These are phyloP conservation scores for Drosophila sp. DNA, from an alignment of 1,140 invertebrate genomes.

Conservation along the genomic window DNA sequence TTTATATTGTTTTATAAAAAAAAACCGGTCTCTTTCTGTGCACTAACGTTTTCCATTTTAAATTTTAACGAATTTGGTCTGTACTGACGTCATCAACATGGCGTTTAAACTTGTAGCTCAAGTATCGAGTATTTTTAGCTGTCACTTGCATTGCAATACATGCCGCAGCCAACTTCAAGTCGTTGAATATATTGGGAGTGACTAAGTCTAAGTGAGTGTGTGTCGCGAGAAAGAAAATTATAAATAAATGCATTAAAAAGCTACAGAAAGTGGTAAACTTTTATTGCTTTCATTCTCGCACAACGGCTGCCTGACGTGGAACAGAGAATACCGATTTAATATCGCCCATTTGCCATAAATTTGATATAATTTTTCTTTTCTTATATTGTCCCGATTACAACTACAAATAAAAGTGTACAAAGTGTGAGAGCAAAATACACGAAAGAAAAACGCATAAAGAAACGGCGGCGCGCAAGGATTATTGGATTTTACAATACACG, in stretches of 20 bases:
- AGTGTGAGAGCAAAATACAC: slow-evolving; percentile 73
- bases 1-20: slow-evolving; percentile 50
- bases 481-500: slow-evolving; percentile 70
- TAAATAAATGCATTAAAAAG: slow-evolving; percentile 66
- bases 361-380: slow-evolving; percentile 78
- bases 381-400: slow-evolving; percentile 72
- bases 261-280: slow-evolving; percentile 43
- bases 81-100: slow-evolving; percentile 50
- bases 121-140: slow-evolving; percentile 46
- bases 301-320: slow-evolving; percentile 19
- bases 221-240: slow-evolving; percentile 76
- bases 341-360: slow-evolving; percentile 40
- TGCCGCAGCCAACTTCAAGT: slow-evolving; percentile 61
- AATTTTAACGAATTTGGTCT: slow-evolving; percentile 24
- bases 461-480: slow-evolving; percentile 75
- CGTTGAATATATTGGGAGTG: slow-evolving; percentile 71
- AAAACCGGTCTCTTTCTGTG: background rate
- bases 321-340: slow-evolving; percentile 2
- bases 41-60: background rate
- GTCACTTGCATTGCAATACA: slow-evolving; percentile 53
- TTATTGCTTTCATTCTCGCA: slow-evolving; percentile 31
- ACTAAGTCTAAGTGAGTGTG: slow-evolving; percentile 74
- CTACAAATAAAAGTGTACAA: slow-evolving; percentile 76
- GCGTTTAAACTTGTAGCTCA: slow-evolving; percentile 17
- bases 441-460: slow-evolving; percentile 69